Percentiles rank a stretch among this genome's conserved stretches.
These are phyloP conservation scores for Solen grandis DNA, from an alignment of 1,140 invertebrate genomes.

Conservation along the genomic window DNA sequence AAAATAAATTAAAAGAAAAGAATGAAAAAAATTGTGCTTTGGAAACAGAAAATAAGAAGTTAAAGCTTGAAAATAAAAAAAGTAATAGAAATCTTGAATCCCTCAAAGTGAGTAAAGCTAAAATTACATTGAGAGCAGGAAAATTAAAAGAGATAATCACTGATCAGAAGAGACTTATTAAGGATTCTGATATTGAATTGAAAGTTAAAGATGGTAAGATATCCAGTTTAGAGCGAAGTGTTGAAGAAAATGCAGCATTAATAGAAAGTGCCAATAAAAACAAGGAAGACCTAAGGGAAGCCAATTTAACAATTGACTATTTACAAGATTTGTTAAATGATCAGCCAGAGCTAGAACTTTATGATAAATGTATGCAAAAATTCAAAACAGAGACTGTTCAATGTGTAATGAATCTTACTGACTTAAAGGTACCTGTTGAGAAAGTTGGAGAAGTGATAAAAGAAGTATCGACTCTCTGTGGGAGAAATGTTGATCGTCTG, in stretches of 20 bases:
- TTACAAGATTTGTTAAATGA: constrained; percentile 13
- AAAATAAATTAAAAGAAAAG: background rate
- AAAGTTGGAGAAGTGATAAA: constrained; percentile 22
- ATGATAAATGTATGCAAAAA: background rate
- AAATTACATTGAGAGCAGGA: background rate
- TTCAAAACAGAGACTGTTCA: background rate
- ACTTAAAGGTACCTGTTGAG: constrained; percentile 10
- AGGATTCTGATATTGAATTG: background rate
- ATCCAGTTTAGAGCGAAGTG: background rate
- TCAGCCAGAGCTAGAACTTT: background rate
- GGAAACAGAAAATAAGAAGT: background rate
- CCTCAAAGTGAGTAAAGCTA: no score
- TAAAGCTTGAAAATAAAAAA: background rate
- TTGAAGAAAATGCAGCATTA: background rate
- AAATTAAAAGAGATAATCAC: background rate
- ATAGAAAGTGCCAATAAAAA: background rate
- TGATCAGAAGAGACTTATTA: background rate
- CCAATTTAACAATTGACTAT: constrained; percentile 11
- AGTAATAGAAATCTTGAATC: background rate
- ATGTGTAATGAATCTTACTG: constrained; percentile 16
- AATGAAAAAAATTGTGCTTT: no score
- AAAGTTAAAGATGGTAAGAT: background rate
- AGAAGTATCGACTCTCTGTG: constrained; percentile 1
- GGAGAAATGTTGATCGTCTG: constrained; percentile 3
- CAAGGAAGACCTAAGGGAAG: background rate